A percentile compares a stretch with the other conserved stretches of the same genome.
These are phyloP conservation scores for Nanorana parkeri DNA, from an alignment of 2,113 vertebrate species.

Conservation along the genomic window DNA sequence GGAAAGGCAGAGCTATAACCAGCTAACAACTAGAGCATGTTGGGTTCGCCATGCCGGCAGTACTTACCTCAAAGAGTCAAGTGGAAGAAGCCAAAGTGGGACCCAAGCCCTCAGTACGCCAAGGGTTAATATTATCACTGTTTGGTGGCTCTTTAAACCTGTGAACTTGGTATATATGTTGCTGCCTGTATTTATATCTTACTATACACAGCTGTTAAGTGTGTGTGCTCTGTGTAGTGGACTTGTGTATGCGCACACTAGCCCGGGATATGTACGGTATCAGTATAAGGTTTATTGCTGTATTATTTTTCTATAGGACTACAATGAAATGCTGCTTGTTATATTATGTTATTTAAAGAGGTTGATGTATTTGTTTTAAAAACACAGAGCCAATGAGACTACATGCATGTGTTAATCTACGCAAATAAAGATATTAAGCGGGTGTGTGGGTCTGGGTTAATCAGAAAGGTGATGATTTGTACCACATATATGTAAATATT, in stretches of 20 bases:
- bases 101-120: neutral
- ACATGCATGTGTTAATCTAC: constrained; percentile 72
- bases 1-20: neutral
- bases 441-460: neutral
- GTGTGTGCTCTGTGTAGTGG: constrained; percentile 68
- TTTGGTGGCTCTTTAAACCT: constrained; percentile 58
- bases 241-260: constrained; percentile 56
- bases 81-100: constrained; percentile 35
- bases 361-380: constrained; percentile 50
- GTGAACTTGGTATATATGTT: constrained; percentile 71
- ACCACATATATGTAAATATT: neutral
- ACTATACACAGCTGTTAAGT: constrained; percentile 65
- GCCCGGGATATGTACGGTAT: constrained; percentile 25
- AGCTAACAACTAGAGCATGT: neutral
- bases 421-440: constrained; percentile 71
- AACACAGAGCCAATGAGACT: constrained; percentile 70
- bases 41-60: neutral
- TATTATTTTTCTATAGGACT: constrained; percentile 57
- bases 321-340: constrained; percentile 63
- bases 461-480: neutral
- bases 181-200: constrained; percentile 68
- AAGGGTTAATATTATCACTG: constrained; percentile 37
- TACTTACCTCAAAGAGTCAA: constrained; percentile 15
- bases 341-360: constrained; percentile 65
- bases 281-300: constrained; percentile 60